phyloP scores from a whole-genome alignment of 2,113 vertebrate species.

The Azemiops feae region DNA sequence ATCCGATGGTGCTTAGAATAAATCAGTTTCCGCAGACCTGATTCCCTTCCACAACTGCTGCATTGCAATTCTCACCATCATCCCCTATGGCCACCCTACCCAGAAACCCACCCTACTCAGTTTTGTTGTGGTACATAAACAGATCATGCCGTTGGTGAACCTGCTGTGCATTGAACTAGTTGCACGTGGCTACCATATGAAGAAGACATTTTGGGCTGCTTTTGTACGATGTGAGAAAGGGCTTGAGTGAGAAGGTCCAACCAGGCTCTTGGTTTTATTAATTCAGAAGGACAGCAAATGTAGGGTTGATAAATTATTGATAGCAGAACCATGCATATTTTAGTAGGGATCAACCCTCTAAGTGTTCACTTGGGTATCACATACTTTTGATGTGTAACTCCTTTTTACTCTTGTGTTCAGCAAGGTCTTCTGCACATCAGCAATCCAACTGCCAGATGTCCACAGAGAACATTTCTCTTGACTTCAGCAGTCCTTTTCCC shows the following conservation, averaged over 20 bases:
- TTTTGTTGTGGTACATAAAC: not conserved
- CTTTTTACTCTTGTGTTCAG: not conserved
- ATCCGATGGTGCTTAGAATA: not conserved
- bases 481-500: conserved; percentile 19
- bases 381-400: not conserved
- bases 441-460: conserved; percentile 23
- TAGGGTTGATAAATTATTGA: conserved; percentile 1
- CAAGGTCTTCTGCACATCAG: conserved; percentile 8
- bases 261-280: not conserved
- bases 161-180: not conserved
- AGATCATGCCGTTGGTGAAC: too few relatives aligned
- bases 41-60: not conserved
- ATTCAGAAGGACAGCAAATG: not conserved
- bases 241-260: not conserved
- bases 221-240: not conserved
- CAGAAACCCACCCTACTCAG: not conserved
- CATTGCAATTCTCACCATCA: not conserved
- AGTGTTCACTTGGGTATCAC: not conserved
- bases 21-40: not conserved
- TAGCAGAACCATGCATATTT: conserved; percentile 21
- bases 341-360: conserved; percentile 3
- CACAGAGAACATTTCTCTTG: conserved; percentile 26
- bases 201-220: not conserved
- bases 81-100: not conserved
- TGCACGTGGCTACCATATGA: too few relatives aligned